phyloP scores from a whole-genome alignment of 30 jellyfish, hydroid and myxozoan species.

The Mastigias papua region DNA sequence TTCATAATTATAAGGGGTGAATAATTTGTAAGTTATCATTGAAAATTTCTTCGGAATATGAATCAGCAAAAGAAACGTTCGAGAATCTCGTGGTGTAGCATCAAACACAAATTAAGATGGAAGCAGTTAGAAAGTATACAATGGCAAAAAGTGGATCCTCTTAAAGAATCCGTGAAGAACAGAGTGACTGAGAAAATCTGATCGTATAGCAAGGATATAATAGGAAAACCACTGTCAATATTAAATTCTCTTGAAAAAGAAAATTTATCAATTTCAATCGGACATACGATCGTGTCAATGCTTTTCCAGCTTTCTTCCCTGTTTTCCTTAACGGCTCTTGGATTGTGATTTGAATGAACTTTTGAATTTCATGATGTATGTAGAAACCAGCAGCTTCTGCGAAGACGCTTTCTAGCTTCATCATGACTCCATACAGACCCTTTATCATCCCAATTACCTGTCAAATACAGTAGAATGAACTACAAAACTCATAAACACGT shows the following conservation, averaged over 20 bases:
- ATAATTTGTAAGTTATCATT: no score
- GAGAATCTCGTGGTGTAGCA: no score
- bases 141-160: no score
- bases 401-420: slow-evolving; percentile 83
- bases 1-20: no score
- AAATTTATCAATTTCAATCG: not conserved
- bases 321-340: slow-evolving; percentile 96
- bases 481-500: not conserved
- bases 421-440: slow-evolving; percentile 93
- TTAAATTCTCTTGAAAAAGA: not conserved
- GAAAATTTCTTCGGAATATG: no score
- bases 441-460: slow-evolving; percentile 96
- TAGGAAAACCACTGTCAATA: not conserved
- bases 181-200: no score
- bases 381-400: slow-evolving; percentile 86
- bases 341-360: slow-evolving; percentile 85
- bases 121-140: no score
- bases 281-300: slow-evolving; percentile 91
- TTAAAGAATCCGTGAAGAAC: no score
- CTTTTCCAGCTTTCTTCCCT: slow-evolving; percentile 90
- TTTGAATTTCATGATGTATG: slow-evolving; percentile 94
- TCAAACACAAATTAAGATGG: no score
- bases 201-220: no score
- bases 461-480: not conserved
- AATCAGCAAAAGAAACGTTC: no score